Conservation (phyloP, 2,888 invertebrate species). For the Stenchaetothrips biformis region DNA sequence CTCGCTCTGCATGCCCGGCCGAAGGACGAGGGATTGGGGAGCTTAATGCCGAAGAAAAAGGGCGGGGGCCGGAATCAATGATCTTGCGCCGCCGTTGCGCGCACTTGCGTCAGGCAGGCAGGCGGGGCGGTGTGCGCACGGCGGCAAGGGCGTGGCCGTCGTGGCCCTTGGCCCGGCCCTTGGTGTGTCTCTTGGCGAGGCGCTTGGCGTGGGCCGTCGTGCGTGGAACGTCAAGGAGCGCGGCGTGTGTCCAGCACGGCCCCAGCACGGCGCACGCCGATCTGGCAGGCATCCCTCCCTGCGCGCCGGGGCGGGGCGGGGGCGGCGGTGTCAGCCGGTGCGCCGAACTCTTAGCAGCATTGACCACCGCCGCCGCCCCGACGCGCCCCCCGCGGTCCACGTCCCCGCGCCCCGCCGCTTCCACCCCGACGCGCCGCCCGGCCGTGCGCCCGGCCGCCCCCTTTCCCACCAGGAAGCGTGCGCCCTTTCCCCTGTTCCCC, state of each 20-base stretch:
- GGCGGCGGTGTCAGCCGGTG: not conserved
- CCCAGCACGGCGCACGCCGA: too few relatives aligned
- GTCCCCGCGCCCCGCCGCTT: not conserved
- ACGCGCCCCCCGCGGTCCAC: not conserved
- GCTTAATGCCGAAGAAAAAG: too few relatives aligned
- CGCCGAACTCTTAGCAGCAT: not conserved
- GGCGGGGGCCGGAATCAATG: slow-evolving; percentile 15
- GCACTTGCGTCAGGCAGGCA: slow-evolving; percentile 7
- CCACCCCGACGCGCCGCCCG: slow-evolving; percentile 6
- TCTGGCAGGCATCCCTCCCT: not conserved
- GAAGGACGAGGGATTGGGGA: too few relatives aligned
- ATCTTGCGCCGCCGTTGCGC: slow-evolving; percentile 22
- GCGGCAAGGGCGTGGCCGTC: not conserved
- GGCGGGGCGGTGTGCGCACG: not conserved
- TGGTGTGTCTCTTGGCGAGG: not conserved
- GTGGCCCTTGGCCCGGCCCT: too few relatives aligned
- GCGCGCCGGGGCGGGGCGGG: not conserved
- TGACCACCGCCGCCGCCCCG: not conserved
- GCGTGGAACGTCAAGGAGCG: not conserved
- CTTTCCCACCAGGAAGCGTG: not conserved
- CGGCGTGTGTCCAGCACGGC: too few relatives aligned
- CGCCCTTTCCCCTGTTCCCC: not conserved
- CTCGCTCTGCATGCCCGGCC: too few relatives aligned
- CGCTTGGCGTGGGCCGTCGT: not conserved
- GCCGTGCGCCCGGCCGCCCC: not conserved